Evolutionary conservation across 2,888 invertebrate genomes (phyloP).

Genomic region (Scelioninae gen. 1): DNA sequence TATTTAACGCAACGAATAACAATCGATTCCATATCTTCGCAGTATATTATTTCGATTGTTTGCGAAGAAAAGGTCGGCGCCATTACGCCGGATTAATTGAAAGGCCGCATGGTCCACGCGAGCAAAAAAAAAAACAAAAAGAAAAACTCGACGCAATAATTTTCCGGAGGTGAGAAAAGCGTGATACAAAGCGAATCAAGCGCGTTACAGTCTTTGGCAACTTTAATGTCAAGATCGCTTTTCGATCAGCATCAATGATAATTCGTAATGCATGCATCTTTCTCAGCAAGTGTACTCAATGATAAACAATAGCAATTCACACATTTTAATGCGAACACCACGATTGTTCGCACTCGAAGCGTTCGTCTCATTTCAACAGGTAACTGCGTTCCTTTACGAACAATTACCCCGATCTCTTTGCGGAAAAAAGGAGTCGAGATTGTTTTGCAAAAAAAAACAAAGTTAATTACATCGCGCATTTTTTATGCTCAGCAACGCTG

Average conservation of each 20-base stretch:
- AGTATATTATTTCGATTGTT: slow-evolving; percentile 64
- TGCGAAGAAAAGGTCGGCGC: slow-evolving; percentile 60
- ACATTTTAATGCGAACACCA: slow-evolving; percentile 54
- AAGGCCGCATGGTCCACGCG: slow-evolving; percentile 55
- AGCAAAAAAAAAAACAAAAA: slow-evolving; percentile 3
- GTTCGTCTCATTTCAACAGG: slow-evolving; percentile 7
- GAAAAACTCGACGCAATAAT: slow-evolving; percentile 35
- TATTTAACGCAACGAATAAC: slow-evolving; percentile 33
- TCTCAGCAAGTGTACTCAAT: slow-evolving; percentile 58
- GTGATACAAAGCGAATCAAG: slow-evolving; percentile 54
- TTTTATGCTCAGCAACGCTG: too few species aligned
- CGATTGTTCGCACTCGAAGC: slow-evolving; percentile 42
- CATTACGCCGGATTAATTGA: slow-evolving; percentile 63
- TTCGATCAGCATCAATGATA: slow-evolving; percentile 40
- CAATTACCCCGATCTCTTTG: slow-evolving; percentile 38
- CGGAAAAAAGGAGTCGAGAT: slow-evolving; percentile 4
- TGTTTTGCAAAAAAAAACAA: background rate
- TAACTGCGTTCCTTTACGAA: slow-evolving; percentile 11
- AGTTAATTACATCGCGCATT: slow-evolving; percentile 7
- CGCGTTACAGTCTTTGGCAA: slow-evolving; percentile 48
- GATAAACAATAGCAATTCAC: slow-evolving; percentile 64
- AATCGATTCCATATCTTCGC: slow-evolving; percentile 45
- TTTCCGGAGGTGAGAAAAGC: slow-evolving; percentile 64
- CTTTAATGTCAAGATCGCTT: slow-evolving; percentile 66
- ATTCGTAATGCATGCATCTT: slow-evolving; percentile 37